A percentile compares a stretch with the other conserved stretches of the same genome.
Conservation (phyloP, 2,113 vertebrate species). For the Ictidomys tridecemlineatus region DNA sequence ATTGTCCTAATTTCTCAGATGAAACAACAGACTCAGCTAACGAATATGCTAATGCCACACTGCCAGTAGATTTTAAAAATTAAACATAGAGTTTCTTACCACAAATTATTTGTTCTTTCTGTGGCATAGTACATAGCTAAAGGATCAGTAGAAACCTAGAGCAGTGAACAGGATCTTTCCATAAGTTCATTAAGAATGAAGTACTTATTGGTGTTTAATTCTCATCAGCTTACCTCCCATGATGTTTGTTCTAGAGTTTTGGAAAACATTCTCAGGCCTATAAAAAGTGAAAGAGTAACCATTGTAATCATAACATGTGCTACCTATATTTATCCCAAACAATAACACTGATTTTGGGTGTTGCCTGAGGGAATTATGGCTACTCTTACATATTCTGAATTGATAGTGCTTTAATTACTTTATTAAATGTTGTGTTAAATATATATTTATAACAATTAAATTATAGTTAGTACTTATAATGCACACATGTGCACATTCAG, state of each 20-base stretch:
- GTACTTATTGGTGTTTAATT: neutral
- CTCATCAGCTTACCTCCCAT: neutral
- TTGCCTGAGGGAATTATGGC: neutral
- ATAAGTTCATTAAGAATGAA: neutral
- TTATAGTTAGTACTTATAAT: constrained; percentile 39
- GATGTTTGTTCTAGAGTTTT: neutral
- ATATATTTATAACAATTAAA: constrained; percentile 65
- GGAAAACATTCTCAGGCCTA: neutral
- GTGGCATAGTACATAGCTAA: neutral
- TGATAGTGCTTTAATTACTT: constrained; percentile 52
- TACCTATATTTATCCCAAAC: constrained; percentile 21
- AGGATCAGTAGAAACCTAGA: neutral
- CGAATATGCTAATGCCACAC: neutral
- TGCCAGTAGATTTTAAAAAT: neutral
- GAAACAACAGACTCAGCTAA: neutral
- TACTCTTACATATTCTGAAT: neutral
- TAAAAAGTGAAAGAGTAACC: neutral
- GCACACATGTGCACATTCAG: neutral
- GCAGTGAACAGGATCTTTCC: neutral
- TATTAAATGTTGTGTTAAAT: neutral
- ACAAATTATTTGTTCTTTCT: neutral
- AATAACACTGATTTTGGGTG: neutral
- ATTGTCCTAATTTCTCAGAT: neutral
- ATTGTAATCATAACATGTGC: neutral
- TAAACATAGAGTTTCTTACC: neutral